Evolutionary conservation across 2,113 vertebrate genomes (phyloP).

Genomic region (Cariama cristata): DNA sequence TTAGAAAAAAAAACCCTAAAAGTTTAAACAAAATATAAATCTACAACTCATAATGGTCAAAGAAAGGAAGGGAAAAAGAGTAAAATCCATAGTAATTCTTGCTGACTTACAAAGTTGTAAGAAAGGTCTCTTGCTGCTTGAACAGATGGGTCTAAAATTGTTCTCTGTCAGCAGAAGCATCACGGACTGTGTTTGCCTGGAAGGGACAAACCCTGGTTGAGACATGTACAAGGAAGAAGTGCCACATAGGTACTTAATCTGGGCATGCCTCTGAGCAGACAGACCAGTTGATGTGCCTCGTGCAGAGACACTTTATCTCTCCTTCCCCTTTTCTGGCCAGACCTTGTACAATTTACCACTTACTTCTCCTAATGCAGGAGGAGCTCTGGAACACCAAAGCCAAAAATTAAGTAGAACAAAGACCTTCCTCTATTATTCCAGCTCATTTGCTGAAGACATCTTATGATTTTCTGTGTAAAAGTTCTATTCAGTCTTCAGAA

Average conservation of each 20-base stretch:
- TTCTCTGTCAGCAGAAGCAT: neutral
- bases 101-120: neutral
- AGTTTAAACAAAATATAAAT: neutral
- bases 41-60: fast-evolving
- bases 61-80: neutral
- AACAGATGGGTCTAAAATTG: neutral
- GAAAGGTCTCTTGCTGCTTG: neutral
- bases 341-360: fast-evolving
- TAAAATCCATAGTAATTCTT: neutral
- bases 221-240: neutral
- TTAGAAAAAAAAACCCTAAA: neutral
- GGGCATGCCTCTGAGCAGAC: neutral
- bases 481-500: neutral
- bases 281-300: fast-evolving
- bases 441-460: fast-evolving
- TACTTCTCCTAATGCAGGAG: neutral
- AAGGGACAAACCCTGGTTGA: neutral
- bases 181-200: neutral
- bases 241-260: neutral
- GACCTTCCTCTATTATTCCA: neutral
- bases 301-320: neutral
- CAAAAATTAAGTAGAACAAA: neutral
- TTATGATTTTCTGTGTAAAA: fast-evolving
- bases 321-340: neutral
- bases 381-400: fast-evolving